Conservation (phyloP, 2,888 invertebrate species). For the Toxonevra muliebris region DNA sequence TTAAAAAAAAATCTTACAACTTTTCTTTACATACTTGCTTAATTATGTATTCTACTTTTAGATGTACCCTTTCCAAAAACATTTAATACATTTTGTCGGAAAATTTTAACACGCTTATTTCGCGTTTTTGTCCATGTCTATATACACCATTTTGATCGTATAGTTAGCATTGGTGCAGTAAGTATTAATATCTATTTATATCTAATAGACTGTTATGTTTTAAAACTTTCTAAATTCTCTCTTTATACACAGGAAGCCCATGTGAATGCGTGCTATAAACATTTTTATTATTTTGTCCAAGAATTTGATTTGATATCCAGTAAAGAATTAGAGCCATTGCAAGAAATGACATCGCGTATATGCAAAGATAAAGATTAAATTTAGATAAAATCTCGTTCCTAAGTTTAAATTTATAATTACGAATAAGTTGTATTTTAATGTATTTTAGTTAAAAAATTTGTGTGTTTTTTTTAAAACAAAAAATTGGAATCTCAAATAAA, state of each 20-base stretch:
- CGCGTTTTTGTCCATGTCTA: constrained; percentile 94
- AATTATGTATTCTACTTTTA: constrained; percentile 48
- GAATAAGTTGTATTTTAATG: background rate
- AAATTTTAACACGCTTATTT: constrained; percentile 87
- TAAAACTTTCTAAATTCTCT: background rate
- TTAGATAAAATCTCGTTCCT: constrained; percentile 5
- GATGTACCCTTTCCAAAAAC: constrained; percentile 89
- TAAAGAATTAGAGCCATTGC: constrained; percentile 86
- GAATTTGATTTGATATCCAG: constrained; percentile 84
- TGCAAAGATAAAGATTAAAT: constrained; percentile 69
- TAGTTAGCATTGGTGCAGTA: constrained; percentile 87
- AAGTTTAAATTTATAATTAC: constrained; percentile 2
- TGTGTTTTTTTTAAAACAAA: too few species aligned
- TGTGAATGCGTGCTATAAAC: constrained; percentile 93
- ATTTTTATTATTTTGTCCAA: constrained; percentile 90
- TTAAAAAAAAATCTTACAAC: background rate
- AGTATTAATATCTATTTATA: constrained; percentile 61
- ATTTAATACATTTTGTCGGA: constrained; percentile 80
- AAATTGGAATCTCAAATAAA: too few species aligned
- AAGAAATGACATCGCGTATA: constrained; percentile 78
- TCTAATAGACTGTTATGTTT: background rate
- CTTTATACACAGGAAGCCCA: constrained; percentile 74
- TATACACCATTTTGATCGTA: constrained; percentile 91
- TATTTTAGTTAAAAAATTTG: too few species aligned
- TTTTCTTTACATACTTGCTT: background rate